A percentile compares a stretch with the other conserved stretches of the same genome.
phyloP scores from a whole-genome alignment of 2,113 vertebrate genomes.

The Dromaius novaehollandiae region DNA sequence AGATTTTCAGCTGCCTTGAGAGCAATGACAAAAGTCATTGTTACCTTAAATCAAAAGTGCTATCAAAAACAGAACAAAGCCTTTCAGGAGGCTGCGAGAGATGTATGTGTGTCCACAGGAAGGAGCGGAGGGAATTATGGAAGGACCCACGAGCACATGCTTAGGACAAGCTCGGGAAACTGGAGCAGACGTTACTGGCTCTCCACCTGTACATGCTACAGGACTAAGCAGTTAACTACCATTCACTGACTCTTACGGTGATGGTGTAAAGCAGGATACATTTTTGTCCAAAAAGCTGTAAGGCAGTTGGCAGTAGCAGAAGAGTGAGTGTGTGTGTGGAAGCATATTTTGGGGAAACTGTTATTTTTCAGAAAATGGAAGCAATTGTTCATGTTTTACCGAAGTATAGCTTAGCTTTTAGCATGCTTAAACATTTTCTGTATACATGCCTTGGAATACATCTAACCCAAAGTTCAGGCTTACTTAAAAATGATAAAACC shows the following conservation, averaged over 20 bases:
- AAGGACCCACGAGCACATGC: not conserved
- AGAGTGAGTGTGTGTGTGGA: not conserved
- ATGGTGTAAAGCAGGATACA: not conserved
- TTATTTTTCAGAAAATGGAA: not conserved
- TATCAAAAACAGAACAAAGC: slow-evolving; percentile 26
- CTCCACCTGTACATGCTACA: not conserved
- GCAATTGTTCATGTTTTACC: not conserved
- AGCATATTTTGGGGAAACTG: not conserved
- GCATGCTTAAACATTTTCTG: not conserved
- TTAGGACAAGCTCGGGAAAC: not conserved
- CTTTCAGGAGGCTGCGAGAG: not conserved
- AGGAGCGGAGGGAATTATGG: not conserved
- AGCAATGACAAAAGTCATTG: not conserved
- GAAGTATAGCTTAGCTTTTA: not conserved
- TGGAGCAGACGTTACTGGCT: slow-evolving; percentile 17
- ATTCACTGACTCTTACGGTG: not conserved
- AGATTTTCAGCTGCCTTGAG: slow-evolving; percentile 38
- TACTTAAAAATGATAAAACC: not conserved
- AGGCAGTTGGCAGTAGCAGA: not conserved
- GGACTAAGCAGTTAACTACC: slow-evolving; percentile 50
- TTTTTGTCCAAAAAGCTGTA: not conserved
- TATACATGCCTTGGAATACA: not conserved
- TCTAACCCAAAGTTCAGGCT: not conserved
- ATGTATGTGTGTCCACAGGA: not conserved
- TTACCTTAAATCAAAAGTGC: not conserved